phyloP scores from a whole-genome alignment of 2,888 invertebrate species.

The Drosophila prostipennis region DNA sequence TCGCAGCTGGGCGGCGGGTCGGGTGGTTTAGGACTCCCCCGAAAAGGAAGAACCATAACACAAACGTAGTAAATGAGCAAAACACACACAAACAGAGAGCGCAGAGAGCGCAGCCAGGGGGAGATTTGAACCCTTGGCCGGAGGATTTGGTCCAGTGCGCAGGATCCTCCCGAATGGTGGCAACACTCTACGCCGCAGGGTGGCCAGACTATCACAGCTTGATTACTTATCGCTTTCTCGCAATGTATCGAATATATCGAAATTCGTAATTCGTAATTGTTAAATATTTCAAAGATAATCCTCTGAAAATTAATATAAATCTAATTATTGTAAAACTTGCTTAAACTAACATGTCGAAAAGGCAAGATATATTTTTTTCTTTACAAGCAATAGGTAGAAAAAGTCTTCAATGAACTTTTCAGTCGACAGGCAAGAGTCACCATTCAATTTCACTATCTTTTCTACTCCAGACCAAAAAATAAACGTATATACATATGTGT shows the following conservation, averaged over 20 bases:
- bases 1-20: background rate
- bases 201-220: background rate
- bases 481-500: background rate
- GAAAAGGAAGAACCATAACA: slow-evolving; percentile 59
- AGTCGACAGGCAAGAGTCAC: background rate
- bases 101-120: background rate
- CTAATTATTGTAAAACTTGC: background rate
- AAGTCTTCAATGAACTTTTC: background rate
- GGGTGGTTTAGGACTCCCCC: slow-evolving; percentile 22
- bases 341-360: background rate
- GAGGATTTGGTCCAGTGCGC: slow-evolving; percentile 15
- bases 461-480: background rate
- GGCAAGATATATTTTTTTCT: too few relatives aligned
- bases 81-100: slow-evolving; percentile 27
- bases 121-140: slow-evolving; percentile 21
- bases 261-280: background rate
- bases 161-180: slow-evolving; percentile 18
- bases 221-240: background rate
- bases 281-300: too few relatives aligned
- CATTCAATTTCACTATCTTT: slow-evolving; percentile 3
- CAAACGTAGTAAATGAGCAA: slow-evolving; percentile 38
- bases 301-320: too few relatives aligned
- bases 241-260: background rate
- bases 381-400: background rate
- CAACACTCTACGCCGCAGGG: background rate